These are phyloP conservation scores for Chaenodraco wilsoni DNA, from an alignment of 2,797 vertebrate species.

Conservation along the genomic window DNA sequence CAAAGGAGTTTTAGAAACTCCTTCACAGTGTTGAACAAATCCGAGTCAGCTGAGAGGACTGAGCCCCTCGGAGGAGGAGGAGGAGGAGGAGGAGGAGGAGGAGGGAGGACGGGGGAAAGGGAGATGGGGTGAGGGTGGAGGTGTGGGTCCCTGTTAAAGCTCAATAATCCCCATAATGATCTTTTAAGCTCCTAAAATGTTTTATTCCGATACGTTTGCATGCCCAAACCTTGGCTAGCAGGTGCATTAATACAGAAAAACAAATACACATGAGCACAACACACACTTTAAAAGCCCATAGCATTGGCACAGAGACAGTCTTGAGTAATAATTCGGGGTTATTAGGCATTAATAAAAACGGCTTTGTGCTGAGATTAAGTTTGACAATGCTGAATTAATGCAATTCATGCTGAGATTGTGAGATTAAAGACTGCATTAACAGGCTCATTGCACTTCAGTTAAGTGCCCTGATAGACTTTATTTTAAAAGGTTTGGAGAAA, in stretches of 20 bases:
- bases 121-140: slow-evolving; percentile 7
- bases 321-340: not conserved
- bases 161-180: slow-evolving; percentile 70
- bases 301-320: slow-evolving; percentile 2
- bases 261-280: slow-evolving; percentile 9
- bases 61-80: slow-evolving; percentile 49
- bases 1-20: slow-evolving; percentile 57
- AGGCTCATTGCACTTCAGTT: not conserved
- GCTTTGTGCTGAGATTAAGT: not conserved
- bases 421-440: slow-evolving; percentile 25
- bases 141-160: slow-evolving; percentile 56
- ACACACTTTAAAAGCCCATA: not conserved
- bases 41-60: slow-evolving; percentile 87
- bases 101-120: slow-evolving; percentile 7
- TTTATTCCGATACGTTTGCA: slow-evolving; percentile 44
- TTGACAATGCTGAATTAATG: not conserved
- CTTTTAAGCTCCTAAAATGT: slow-evolving; percentile 58
- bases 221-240: slow-evolving; percentile 20
- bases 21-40: slow-evolving; percentile 69
- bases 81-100: slow-evolving; percentile 24
- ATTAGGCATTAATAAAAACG: not conserved
- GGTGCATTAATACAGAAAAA: slow-evolving; percentile 34
- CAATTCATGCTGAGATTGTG: not conserved
- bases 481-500: not conserved
- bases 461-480: not conserved